These are phyloP conservation scores for Ommatoiulus sabulosus DNA, from an alignment of 2,888 invertebrate genomes.

Conservation along the genomic window DNA sequence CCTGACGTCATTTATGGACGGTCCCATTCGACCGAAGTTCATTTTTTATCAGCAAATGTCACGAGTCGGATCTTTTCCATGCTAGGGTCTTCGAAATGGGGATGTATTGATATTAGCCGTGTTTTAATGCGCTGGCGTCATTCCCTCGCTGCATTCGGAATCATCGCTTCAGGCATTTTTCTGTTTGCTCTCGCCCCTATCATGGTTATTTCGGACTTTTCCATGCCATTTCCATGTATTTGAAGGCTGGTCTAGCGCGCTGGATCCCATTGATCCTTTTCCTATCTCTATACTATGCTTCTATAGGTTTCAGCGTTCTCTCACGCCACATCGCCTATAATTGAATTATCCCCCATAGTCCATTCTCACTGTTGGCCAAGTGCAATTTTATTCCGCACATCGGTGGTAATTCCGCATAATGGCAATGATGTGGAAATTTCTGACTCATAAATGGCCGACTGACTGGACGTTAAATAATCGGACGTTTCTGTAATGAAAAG, in stretches of 20 bases:
- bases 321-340: conserved; percentile 19
- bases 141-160: conserved; percentile 5
- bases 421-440: conserved; percentile 19
- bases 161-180: background rate
- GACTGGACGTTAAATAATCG: conserved; percentile 19
- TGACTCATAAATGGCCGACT: conserved; percentile 19
- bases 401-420: conserved; percentile 19
- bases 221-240: conserved; percentile 12
- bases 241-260: background rate
- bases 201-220: conserved; percentile 14
- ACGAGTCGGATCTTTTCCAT: background rate
- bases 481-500: conserved; percentile 19
- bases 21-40: background rate
- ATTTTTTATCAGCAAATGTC: background rate
- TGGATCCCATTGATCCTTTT: conserved; percentile 11
- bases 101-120: conserved; percentile 5
- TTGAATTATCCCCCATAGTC: conserved; percentile 19
- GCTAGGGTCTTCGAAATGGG: conserved; percentile 1
- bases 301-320: conserved; percentile 19
- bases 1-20: background rate
- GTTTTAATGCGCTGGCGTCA: background rate
- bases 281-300: conserved; percentile 6
- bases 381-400: conserved; percentile 19
- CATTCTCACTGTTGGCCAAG: conserved; percentile 19
- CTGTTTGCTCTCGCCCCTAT: conserved; percentile 19